phyloP scores from a whole-genome alignment of 2,797 vertebrate genomes.

The Dryobates pubescens region DNA sequence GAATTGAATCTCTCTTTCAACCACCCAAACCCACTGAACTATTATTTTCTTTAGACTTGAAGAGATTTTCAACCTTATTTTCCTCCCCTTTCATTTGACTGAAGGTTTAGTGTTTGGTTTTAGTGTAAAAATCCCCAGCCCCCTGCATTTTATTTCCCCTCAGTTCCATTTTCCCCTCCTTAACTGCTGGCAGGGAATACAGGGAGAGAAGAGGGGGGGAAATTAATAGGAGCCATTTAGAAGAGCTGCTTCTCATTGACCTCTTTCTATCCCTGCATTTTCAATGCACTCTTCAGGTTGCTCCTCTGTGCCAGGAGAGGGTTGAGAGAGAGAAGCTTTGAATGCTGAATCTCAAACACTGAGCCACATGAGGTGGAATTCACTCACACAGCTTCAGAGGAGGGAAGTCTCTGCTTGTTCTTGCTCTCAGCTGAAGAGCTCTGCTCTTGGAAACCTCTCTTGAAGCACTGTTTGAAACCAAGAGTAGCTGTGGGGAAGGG shows the following conservation, averaged over 20 bases:
- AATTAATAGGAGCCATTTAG: neutral
- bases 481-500: neutral
- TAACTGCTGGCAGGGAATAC: neutral
- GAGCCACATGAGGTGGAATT: neutral
- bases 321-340: neutral
- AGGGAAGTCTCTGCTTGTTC: neutral
- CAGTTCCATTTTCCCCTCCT: constrained; percentile 9
- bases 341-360: neutral
- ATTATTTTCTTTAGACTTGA: neutral
- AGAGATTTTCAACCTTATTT: neutral
- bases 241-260: constrained; percentile 42
- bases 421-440: neutral
- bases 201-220: neutral
- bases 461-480: neutral
- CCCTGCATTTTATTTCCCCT: constrained; percentile 23
- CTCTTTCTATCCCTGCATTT: constrained; percentile 36
- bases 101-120: constrained; percentile 12
- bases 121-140: neutral
- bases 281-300: neutral
- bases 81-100: neutral
- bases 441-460: neutral
- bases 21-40: neutral
- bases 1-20: neutral
- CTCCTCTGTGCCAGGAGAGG: constrained; percentile 10
- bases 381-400: neutral